Base-by-base conservation (phyloP, 92 coral and sea anemone genomes). In the Porites lobata region DNA sequence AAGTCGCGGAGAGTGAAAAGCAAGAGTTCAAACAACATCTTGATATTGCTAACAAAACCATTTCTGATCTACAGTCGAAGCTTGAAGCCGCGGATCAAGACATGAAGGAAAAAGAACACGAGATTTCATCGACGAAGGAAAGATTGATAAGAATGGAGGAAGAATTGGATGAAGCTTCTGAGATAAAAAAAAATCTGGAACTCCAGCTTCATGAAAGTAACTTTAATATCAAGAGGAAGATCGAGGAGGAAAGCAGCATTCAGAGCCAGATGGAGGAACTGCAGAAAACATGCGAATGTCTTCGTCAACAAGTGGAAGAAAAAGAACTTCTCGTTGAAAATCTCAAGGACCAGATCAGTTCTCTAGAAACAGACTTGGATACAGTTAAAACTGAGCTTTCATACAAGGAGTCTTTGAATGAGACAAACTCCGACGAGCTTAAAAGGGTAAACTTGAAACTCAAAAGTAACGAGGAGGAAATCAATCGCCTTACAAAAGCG, bases 261-360 rank as follows among this genome's bases (percentile, higher is more conserved):
- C 94, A 89, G 79, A 92, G 85, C 75, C 99, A 97, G 53, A 79
- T 97, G 20, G 92, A 90, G 61, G 98, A 95, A 57, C 91, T 86
- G 21, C 98, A 95, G 29, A 88, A 91, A 89, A 85, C 85, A 9
- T 70, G 92, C 63, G 98, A 95, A 63, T 94, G 90, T 71, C 83
- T 94, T 65, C 85, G 95, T 50, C 85, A 93, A 24, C 95, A 92
- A 71, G 78, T 86, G 52, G 87, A 91, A 10, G 99, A 94, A 26
- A 95, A 87, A 62, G 98, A 95, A 77, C 91, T 93, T 66, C 74
- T 90, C 47, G 76, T 94, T 65, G 96, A 96, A 78, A 92, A 88
- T 79, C 90, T 97, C 20, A 94, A 90, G 50, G 99, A 95, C 51
- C 89, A 97, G 63, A 90, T 88, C 43, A 90, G 91, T 91, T 92